Conservation (phyloP, 2,113 vertebrate genomes). For the Pseudolaguvia tuberculata region DNA sequence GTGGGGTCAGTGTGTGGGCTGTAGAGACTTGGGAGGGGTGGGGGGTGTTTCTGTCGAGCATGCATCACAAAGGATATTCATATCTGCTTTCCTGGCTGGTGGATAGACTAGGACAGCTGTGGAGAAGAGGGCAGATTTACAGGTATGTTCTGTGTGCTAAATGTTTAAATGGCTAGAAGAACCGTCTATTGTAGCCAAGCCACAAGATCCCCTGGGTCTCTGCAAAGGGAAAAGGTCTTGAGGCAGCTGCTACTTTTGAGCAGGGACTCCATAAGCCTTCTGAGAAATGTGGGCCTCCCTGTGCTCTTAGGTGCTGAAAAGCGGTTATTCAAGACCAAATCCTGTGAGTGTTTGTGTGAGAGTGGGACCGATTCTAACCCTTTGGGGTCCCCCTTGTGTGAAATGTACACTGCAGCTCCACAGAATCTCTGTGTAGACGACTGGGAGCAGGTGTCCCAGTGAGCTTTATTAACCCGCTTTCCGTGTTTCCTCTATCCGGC, state of each 20-base stretch:
- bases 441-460: conserved; percentile 51
- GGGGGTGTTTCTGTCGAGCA: no score
- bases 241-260: conserved; percentile 52
- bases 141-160: conserved; percentile 40
- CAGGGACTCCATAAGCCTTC: conserved; percentile 47
- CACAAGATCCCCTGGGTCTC: conserved; percentile 45
- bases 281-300: conserved; percentile 42
- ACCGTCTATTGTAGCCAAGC: conserved; percentile 40
- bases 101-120: conserved; percentile 45
- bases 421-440: conserved; percentile 45
- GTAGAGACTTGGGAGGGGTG: no score
- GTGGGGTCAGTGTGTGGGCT: conserved; percentile 32
- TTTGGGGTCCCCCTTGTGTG: conserved; percentile 43
- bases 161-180: conserved; percentile 50
- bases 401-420: conserved; percentile 45
- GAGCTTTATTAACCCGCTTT: conserved; percentile 48
- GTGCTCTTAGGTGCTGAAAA: conserved; percentile 50
- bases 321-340: conserved; percentile 50
- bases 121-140: conserved; percentile 36
- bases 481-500: conserved; percentile 38
- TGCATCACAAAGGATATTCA: conserved; percentile 30
- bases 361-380: conserved; percentile 25
- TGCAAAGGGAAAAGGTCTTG: conserved; percentile 34
- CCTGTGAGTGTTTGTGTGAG: conserved; percentile 18
- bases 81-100: conserved; percentile 22